phyloP scores from a whole-genome alignment of 2,113 vertebrate genomes.

The Gymnarchus niloticus region DNA sequence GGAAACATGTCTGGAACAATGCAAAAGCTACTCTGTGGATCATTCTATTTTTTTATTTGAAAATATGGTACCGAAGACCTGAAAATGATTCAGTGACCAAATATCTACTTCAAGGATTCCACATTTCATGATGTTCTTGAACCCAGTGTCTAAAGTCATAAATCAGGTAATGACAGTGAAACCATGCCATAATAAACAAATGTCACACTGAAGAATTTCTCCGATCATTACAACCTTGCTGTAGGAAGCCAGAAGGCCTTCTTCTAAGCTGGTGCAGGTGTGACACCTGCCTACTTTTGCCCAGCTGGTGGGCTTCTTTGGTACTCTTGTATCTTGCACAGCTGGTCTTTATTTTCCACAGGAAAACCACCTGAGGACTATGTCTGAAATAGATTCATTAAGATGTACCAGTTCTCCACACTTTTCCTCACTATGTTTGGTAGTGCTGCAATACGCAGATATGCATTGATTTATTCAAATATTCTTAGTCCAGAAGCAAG shows the following conservation, averaged over 20 bases:
- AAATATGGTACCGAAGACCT: neutral
- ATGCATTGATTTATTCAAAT: no score
- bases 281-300: neutral
- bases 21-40: neutral
- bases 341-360: neutral
- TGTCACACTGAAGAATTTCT: neutral
- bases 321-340: neutral
- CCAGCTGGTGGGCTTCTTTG: neutral
- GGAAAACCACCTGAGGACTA: neutral
- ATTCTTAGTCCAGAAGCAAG: neutral
- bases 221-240: neutral
- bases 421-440: neutral
- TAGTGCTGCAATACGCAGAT: no score
- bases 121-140: neutral
- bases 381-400: neutral
- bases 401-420: neutral
- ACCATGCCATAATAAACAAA: neutral
- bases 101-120: no score
- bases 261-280: neutral
- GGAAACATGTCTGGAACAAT: neutral
- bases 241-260: neutral
- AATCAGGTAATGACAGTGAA: neutral
- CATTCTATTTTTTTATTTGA: neutral
- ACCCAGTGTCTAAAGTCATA: neutral
- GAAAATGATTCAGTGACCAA: neutral